These are phyloP conservation scores for Callyntrura sp. DNA, from an alignment of 2,888 invertebrate genomes.

Conservation along the genomic window DNA sequence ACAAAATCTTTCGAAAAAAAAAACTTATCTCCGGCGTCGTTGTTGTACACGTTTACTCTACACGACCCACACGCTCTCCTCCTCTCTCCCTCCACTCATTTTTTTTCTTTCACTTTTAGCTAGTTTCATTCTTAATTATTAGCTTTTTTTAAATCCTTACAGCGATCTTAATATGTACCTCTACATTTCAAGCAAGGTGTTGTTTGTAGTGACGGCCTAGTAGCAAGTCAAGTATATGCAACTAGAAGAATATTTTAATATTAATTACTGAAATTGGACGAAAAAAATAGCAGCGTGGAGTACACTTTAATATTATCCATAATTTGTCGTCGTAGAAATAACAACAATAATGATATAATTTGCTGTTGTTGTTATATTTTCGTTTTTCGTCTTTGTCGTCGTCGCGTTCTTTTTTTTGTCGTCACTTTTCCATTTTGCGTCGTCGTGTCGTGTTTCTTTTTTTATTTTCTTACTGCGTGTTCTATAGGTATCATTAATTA, in stretches of 20 bases:
- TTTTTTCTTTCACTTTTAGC: background rate
- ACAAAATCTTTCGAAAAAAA: no score
- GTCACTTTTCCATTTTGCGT: no score
- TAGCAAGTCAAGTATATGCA: background rate
- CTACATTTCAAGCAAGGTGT: slow-evolving; percentile 44
- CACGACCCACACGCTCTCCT: no score
- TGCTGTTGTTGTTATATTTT: background rate
- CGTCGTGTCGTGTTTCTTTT: no score
- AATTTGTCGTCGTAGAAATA: background rate
- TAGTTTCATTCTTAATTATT: background rate
- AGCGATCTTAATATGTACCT: background rate
- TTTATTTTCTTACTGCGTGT: slow-evolving; percentile 37
- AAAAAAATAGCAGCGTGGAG: slow-evolving; percentile 30
- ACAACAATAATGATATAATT: background rate
- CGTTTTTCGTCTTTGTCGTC: background rate
- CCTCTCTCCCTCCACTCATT: background rate
- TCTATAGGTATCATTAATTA: background rate
- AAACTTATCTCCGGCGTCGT: no score
- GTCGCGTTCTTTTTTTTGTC: slow-evolving; percentile 12
- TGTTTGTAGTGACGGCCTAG: background rate
- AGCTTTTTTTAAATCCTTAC: background rate
- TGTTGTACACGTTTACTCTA: no score
- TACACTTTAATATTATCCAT: background rate
- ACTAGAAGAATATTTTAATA: slow-evolving; percentile 19
- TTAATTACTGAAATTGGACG: slow-evolving; percentile 61